Conservation (phyloP, 92 coral and sea anemone species). For the Actinostola sp. region DNA sequence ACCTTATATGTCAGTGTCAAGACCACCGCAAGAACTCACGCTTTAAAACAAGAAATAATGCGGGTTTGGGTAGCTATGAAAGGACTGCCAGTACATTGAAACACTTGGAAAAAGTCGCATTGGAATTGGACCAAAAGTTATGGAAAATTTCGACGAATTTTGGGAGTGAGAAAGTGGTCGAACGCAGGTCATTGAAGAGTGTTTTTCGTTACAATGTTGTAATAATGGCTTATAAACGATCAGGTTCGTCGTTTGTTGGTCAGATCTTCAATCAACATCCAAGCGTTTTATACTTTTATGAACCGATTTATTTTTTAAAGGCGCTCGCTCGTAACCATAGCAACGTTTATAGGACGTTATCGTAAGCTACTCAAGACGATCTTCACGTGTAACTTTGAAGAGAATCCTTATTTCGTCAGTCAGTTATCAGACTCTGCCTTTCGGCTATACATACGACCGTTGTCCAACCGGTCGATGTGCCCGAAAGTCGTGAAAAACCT, state of each 20-base stretch:
- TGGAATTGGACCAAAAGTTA: neutral
- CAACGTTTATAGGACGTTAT: constrained; percentile 33
- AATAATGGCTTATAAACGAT: constrained; percentile 59
- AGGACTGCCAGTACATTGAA: too few species aligned
- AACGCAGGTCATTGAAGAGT: neutral
- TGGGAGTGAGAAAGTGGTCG: neutral
- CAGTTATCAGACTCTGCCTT: constrained; percentile 52
- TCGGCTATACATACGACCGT: constrained; percentile 28
- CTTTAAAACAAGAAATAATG: too few species aligned
- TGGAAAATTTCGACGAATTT: neutral
- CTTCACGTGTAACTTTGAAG: constrained; percentile 56
- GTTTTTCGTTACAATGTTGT: constrained; percentile 40
- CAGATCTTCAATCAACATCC: constrained; percentile 64
- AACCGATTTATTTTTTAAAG: constrained; percentile 53
- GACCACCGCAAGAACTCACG: too few species aligned
- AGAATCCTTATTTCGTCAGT: constrained; percentile 65
- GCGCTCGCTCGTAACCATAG: constrained; percentile 36
- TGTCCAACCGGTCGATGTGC: constrained; percentile 24
- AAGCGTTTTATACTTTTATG: constrained; percentile 51
- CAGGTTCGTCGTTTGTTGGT: constrained; percentile 65
- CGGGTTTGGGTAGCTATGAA: too few species aligned
- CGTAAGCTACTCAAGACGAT: constrained; percentile 52
- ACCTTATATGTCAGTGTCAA: too few species aligned
- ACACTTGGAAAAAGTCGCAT: neutral
- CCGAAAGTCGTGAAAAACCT: neutral